phyloP scores from a whole-genome alignment of 1,140 invertebrate species.

The Copidosoma floridanum region DNA sequence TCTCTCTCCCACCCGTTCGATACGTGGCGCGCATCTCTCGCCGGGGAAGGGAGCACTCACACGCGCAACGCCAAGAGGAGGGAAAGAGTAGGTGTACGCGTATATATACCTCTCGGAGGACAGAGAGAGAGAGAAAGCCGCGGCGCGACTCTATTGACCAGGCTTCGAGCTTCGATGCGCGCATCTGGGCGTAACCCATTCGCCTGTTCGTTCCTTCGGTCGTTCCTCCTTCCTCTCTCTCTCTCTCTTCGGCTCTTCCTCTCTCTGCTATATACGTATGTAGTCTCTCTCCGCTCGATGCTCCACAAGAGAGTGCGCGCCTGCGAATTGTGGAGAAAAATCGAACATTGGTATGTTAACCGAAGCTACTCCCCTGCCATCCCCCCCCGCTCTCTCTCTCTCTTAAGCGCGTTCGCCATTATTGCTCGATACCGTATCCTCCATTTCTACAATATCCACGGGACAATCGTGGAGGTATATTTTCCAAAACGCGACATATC shows the following conservation, averaged over 20 bases:
- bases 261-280: slow-evolving; percentile 12
- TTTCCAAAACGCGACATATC: too few relatives aligned
- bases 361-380: slow-evolving; percentile 32
- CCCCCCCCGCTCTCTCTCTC: slow-evolving; percentile 33
- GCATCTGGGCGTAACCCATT: slow-evolving; percentile 59
- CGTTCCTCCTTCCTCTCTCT: slow-evolving; percentile 26
- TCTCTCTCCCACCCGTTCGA: slow-evolving; percentile 26
- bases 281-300: slow-evolving; percentile 28
- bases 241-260: slow-evolving; percentile 6
- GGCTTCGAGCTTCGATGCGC: slow-evolving; percentile 56
- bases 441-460: too few relatives aligned
- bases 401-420: slow-evolving; percentile 23
- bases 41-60: too few relatives aligned
- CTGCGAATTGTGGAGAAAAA: slow-evolving; percentile 59
- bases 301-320: slow-evolving; percentile 40
- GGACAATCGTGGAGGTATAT: too few relatives aligned
- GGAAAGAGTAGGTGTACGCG: background rate
- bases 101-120: background rate
- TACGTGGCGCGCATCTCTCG: slow-evolving; percentile 29
- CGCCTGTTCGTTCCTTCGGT: slow-evolving; percentile 42
- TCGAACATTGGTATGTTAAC: slow-evolving; percentile 56
- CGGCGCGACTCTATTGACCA: slow-evolving; percentile 53
- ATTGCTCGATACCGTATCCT: slow-evolving; percentile 1
- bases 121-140: slow-evolving; percentile 4
- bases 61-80: slow-evolving; percentile 15